Evolutionary conservation across 2,888 invertebrate genomes (phyloP), one percentile per base, ranked within the genome.

Genomic region (Ormyrus pomaceus): DNA sequence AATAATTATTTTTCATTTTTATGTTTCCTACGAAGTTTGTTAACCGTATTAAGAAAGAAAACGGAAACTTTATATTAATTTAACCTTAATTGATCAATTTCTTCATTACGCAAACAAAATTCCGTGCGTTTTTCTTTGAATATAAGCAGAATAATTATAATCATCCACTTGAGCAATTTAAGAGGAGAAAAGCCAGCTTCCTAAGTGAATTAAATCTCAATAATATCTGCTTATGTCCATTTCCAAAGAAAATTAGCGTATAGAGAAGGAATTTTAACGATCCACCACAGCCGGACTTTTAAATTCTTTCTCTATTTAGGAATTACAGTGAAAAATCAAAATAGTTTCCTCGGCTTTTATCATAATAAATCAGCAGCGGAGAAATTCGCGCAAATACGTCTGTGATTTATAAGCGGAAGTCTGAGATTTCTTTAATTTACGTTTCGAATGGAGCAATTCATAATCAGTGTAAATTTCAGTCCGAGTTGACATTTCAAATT

Each of bases 361-460:
- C 48, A 64, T 55, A 64, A 73, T 73, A 73, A 73, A 64, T 73
- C 55, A 48, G 5, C 34, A 0, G 4, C 34, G 34, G 50, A 59
- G 70, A 70, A 70, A 7, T 65, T 34, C n/a, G 19, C 65, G 8
- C 19, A 19, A n/a, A 8, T 5, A 51, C 9, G 34, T 34, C 34
- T 34, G 11, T 59, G 34, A 71, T 71, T 71, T 71, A 71, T 19
- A 59, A 59, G 34, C 71, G 71, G 71, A 71, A 70, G 59, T 13
- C 11, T n/a, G 46, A 11, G 56, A 56, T 69, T 69, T 51, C 34
- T 34, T 34, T 34, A 34, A 34, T 4, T 34, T 34, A 34, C 34
- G 34, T 34, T 34, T 34, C 34, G 34, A 34, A 34, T 34, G 34
- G 3, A 34, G 34, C 34, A 34, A 34, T 34, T 34, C 34, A 34